These are phyloP conservation scores for Phortica variegata DNA, from an alignment of 1,140 invertebrate genomes.

Conservation along the genomic window DNA sequence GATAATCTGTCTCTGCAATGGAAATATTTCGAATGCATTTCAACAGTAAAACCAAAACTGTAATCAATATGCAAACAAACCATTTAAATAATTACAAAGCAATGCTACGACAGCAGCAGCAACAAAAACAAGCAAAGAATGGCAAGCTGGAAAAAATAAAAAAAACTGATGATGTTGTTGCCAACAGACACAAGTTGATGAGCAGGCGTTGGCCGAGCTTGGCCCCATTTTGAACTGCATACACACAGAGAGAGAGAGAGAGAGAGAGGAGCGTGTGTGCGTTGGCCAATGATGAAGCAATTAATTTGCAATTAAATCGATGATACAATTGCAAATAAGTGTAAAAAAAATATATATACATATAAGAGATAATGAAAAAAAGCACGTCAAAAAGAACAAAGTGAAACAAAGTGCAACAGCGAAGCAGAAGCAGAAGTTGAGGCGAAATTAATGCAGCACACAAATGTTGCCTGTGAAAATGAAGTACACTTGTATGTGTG, in stretches of 20 bases:
- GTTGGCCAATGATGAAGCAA: conserved; percentile 52
- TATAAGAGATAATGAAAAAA: conserved; percentile 13
- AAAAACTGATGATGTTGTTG: conserved; percentile 42
- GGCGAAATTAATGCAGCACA: not conserved
- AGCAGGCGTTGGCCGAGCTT: conserved; percentile 15
- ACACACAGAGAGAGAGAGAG: too few species aligned
- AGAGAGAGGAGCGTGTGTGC: conserved; percentile 27
- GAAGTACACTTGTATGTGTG: conserved; percentile 1
- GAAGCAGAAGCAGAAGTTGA: conserved; percentile 2
- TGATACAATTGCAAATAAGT: conserved; percentile 49
- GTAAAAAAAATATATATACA: conserved; percentile 10
- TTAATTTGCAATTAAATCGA: conserved; percentile 57
- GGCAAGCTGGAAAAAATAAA: conserved; percentile 37
- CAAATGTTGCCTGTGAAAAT: too few species aligned
- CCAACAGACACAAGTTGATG: conserved; percentile 6
- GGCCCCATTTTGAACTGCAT: conserved; percentile 10
- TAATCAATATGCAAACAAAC: conserved; percentile 53
- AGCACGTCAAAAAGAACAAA: conserved; percentile 16
- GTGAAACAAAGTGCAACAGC: not conserved
- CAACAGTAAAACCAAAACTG: too few species aligned
- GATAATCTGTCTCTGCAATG: too few species aligned
- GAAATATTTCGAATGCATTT: too few species aligned
- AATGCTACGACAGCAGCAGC: conserved; percentile 32
- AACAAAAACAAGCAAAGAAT: too few species aligned
- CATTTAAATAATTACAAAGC: conserved; percentile 53